Base-by-base conservation (phyloP, 2,113 vertebrate species). In the Gymnorhina tibicen region DNA sequence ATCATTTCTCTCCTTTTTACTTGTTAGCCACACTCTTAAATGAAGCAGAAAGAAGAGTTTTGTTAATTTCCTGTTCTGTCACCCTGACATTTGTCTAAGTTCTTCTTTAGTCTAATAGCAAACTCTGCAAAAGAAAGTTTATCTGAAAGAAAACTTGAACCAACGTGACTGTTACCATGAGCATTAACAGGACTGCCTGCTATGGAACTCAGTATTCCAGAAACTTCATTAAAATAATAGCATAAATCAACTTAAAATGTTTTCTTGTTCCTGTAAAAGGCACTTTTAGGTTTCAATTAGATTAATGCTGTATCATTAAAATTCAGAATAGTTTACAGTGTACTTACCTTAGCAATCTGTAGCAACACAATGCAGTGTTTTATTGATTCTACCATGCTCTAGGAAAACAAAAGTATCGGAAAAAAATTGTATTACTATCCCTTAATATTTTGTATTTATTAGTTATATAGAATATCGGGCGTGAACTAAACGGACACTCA, bases 321-420 rank as follows among this genome's bases (percentile, higher is more conserved):
- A 92, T 59, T 32, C 39, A 89, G 21, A 88, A 50, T 14, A 69
- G 10, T 47, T 83, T n/a, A 66, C 8, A 92, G 86, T 46, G 24
- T 96, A 97, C 98, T 99, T 99, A 99, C 99, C 99, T 99, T 99
- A 97, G 99, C 99, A 97, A 99, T 99, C 97, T 99, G 99, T 97
- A 99, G 99, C 96, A 99, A 98, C 96, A 99, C 99, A 97, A 99
- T 99, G 98, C 99, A 99, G 98, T 99, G 99, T 98, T 99, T 99
- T 98, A 99, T 99, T 98, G 99, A 99, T 96, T 99, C 99, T 98
- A 99, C 99, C 99, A 99, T 99, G 98, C 98, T 99, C 99, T 99
- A 98, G 75, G 86, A 94, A 97, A 97, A 98, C 7, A 94, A 93
- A 91, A 84, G 70, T 6, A 91, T 30, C 13, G 82, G 90, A 95